These are phyloP conservation scores for Thera britannica DNA, from an alignment of 2,888 invertebrate genomes.

Conservation along the genomic window DNA sequence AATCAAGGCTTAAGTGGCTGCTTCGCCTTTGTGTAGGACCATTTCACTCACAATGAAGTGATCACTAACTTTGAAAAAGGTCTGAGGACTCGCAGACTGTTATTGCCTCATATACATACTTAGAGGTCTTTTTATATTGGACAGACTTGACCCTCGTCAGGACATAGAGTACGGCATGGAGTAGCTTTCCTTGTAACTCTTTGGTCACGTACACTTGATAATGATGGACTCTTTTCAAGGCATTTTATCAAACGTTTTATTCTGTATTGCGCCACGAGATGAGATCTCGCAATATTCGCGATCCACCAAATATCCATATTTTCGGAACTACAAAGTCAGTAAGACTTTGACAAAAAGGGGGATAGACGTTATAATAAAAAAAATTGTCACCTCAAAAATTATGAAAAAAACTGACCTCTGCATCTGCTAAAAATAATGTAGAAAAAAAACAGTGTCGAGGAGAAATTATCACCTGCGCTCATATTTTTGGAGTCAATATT, in stretches of 20 bases:
- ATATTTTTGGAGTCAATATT: too few species aligned
- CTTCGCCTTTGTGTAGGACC: conserved; percentile 23
- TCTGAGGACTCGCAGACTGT: conserved; percentile 29
- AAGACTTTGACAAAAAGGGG: too few species aligned
- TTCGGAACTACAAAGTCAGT: too few species aligned
- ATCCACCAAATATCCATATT: too few species aligned
- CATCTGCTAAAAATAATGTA: too few species aligned
- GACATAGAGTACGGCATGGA: conserved; percentile 14
- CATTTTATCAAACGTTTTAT: not conserved
- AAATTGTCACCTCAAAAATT: too few species aligned
- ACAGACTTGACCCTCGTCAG: conserved; percentile 35
- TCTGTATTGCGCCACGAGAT: too few species aligned
- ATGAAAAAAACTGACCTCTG: too few species aligned
- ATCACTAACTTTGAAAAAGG: conserved; percentile 35
- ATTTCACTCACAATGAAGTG: conserved; percentile 30
- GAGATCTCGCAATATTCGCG: too few species aligned
- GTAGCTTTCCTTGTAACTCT: conserved; percentile 22
- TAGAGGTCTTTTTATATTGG: conserved; percentile 32
- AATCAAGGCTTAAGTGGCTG: conserved; percentile 27
- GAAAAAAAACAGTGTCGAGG: too few species aligned
- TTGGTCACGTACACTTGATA: conserved; percentile 12
- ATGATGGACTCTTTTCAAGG: conserved; percentile 1
- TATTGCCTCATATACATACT: conserved; percentile 40
- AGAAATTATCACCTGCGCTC: too few species aligned
- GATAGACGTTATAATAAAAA: too few species aligned